These are phyloP conservation scores for Acrocephalus arundinaceus DNA, from an alignment of 2,113 vertebrate species.

Conservation along the genomic window DNA sequence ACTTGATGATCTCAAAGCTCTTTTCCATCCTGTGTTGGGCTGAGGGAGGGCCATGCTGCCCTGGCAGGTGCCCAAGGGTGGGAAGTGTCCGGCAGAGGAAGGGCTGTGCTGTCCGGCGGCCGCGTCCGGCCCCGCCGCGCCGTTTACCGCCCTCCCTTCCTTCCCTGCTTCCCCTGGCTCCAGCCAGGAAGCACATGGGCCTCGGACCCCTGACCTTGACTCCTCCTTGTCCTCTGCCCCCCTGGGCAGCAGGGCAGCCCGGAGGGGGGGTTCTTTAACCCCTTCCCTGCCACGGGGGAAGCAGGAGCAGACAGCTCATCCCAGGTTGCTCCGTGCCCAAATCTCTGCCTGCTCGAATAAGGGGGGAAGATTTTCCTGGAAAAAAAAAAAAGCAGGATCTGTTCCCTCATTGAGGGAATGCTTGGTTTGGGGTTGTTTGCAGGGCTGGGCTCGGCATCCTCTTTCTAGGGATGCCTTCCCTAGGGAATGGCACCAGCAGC, in stretches of 20 bases:
- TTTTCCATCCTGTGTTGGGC: not conserved
- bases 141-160: slow-evolving; percentile 41
- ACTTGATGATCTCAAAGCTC: not conserved
- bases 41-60: not conserved
- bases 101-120: slow-evolving; percentile 50
- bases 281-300: not conserved
- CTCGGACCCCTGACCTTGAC: slow-evolving; percentile 11
- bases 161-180: slow-evolving; percentile 8
- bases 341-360: not conserved
- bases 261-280: not conserved
- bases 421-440: not conserved
- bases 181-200: slow-evolving; percentile 59
- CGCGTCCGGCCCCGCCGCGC: not conserved
- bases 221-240: not conserved
- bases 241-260: not conserved
- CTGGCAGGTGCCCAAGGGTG: not conserved
- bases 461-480: not conserved
- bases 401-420: not conserved
- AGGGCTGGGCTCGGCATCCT: not conserved
- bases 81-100: slow-evolving; percentile 30
- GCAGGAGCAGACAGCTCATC: not conserved
- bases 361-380: not conserved
- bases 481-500: fast-evolving
- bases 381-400: not conserved
- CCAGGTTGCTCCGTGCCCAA: not conserved